Evolutionary conservation across 2,113 vertebrate genomes (phyloP), one percentile per base, ranked within the genome.

Genomic region (Chitala chitala): DNA sequence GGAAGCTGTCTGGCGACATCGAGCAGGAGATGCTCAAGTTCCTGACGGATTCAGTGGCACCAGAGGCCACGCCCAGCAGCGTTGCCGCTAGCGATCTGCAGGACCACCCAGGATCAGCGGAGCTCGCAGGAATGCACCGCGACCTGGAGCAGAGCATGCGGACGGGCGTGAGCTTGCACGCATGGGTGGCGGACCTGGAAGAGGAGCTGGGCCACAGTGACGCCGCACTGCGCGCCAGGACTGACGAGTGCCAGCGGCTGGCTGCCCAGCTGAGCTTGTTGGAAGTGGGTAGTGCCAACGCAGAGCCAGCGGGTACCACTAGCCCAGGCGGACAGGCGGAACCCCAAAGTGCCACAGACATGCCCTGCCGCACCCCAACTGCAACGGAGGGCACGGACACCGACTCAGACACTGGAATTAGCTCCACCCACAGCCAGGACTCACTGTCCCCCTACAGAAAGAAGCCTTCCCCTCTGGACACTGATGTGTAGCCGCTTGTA

Each of bases 361-460:
- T 10, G 48, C 1, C 48, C 2, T 10, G 48, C 48, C 58, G 2
- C 58, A 13, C 8, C 1, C 24, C 8, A 29, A 5, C 24, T 31
- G 24, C 24, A 24, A 59, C 29, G 9, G 56, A 96, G 40, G 77
- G 89, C 44, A 95, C 94, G 0, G 97, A 98, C 80, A 99, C 97
- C 9, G 97, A 99, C 87, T 99, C 96, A 7, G 97, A 99, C 87
- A 99, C 97, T 1, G 96, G 97, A 20, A 98, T 99, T 76, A 98
- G 96, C 76, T 99, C 97, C 55, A 96, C 94, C 15, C 94, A 98
- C 84, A 98, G 96, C 80, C 97, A 97, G 83, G 96, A 98, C 86
- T 99, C 95, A 0, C 92, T 98, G 81, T 93, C 90, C 9, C 85
- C 92, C 1, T 84, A 83, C 72, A 87, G 90, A 1, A 92, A 97